Evolutionary conservation across 2,113 vertebrate species (phyloP).

Genomic region (Sphaerodactylus townsendi): DNA sequence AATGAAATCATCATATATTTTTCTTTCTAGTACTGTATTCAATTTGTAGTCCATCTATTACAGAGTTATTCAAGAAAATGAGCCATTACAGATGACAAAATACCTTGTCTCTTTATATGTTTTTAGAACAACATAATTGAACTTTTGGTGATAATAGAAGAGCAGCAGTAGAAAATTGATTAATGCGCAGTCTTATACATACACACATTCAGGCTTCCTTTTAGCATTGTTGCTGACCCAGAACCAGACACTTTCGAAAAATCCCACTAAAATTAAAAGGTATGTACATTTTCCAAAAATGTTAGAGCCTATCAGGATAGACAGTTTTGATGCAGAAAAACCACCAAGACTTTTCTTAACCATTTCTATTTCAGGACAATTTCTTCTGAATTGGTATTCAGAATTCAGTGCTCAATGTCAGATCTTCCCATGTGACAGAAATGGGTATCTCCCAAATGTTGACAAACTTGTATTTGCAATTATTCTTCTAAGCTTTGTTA

Average conservation of each 20-base stretch:
- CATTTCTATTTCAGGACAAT: neutral
- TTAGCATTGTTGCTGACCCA: neutral
- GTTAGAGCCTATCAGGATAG: neutral
- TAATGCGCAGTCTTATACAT: neutral
- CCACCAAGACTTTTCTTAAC: neutral
- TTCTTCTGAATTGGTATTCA: neutral
- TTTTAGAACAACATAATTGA: neutral
- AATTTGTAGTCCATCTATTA: neutral
- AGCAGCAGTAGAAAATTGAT: neutral
- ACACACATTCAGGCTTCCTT: neutral
- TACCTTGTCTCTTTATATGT: no score
- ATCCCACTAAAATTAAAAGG: neutral
- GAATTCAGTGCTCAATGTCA: neutral
- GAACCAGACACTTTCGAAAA: neutral
- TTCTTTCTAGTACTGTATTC: neutral
- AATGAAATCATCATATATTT: neutral
- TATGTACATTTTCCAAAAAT: neutral
- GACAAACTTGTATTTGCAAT: neutral
- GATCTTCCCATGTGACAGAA: neutral
- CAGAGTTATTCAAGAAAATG: neutral
- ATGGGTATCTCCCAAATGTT: neutral
- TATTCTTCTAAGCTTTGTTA: neutral
- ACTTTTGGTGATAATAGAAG: neutral
- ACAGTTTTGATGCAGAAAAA: neutral
- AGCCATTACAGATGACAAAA: neutral